Evolutionary conservation across 2,888 invertebrate species (phyloP), one percentile per base, ranked within the genome.

Genomic region (Pristionchus fissidentatus): DNA sequence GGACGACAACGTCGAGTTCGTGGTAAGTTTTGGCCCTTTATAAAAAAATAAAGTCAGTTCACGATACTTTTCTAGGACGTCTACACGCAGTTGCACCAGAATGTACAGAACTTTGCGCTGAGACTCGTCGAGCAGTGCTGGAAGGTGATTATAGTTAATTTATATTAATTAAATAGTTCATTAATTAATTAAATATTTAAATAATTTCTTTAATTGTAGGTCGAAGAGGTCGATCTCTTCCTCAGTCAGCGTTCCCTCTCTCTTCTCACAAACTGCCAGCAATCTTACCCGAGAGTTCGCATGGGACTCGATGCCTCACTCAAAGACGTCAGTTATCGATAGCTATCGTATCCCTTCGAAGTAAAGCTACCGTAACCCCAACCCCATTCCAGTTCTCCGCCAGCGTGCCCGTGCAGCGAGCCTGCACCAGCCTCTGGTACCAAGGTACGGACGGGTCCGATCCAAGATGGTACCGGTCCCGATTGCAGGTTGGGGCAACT

Each of bases 221-320:
- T 73, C 7, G 49, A 83, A 10, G 70, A 57, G 26, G 75, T 60
- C 52, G 55, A 83, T 57, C 35, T 85, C 66, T 49, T 81, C 46
- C 81, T 81, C 46, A 5, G 26, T 46, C 81, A 81, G 29, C 81
- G 81, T 22, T 38, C 81, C 3, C 60, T 62, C 19, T 81, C 62
- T 32, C 46, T 46, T 19, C 38, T 43, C 41, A 32, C 60, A 22
- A 52, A 43, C 35, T 57, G 60, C 32, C 41, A 41, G n/a, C 29
- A 22, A 8, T 41, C 86, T 13, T 87, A 85, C 32, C 90, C 90
- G 3, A 85, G 90, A 22, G 84, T 89, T 10, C 86, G 88, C 46
- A 80, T 89, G 85, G 90, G 89, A 10, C 84, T 89, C 73, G 88
- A 88, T 43, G 79, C 86, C 19, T 66, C 85, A 41, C 88, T 90